These are phyloP conservation scores for Grammomys surdaster DNA, from an alignment of 2,113 vertebrate species.

Conservation along the genomic window DNA sequence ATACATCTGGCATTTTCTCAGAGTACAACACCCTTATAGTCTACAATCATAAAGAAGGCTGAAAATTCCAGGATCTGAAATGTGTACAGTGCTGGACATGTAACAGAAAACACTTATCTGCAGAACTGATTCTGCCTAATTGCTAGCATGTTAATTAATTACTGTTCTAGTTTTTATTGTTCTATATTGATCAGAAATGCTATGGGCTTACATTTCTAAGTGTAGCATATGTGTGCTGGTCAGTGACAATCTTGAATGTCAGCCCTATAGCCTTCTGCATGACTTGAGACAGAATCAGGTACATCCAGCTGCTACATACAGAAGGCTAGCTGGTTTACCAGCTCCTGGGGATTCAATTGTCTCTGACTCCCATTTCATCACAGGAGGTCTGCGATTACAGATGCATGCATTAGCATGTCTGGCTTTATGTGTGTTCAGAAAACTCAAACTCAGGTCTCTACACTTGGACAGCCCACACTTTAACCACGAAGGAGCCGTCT, in stretches of 20 bases:
- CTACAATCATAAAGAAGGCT: constrained; percentile 67
- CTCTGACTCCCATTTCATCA: not conserved
- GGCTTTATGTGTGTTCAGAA: not conserved
- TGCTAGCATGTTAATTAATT: constrained; percentile 50
- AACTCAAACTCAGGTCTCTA: not conserved
- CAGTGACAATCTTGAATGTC: not conserved
- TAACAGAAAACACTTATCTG: constrained; percentile 53
- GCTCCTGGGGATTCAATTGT: not conserved
- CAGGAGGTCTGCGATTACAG: not conserved
- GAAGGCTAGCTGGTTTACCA: not conserved
- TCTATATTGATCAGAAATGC: constrained; percentile 50
- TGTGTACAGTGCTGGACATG: constrained; percentile 57
- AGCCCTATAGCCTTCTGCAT: not conserved
- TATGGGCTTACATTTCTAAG: not conserved
- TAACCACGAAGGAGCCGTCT: not conserved
- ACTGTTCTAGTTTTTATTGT: constrained; percentile 45
- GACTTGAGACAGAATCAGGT: not conserved
- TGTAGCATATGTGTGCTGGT: not conserved
- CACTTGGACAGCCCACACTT: not conserved
- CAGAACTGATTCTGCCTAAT: constrained; percentile 56
- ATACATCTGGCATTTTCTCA: constrained; percentile 82
- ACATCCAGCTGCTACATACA: not conserved
- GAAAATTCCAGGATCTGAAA: constrained; percentile 69
- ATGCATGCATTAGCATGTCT: not conserved
- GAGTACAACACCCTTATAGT: constrained; percentile 74